phyloP scores from a whole-genome alignment of 2,888 invertebrate genomes.

The Apamea monoglypha region DNA sequence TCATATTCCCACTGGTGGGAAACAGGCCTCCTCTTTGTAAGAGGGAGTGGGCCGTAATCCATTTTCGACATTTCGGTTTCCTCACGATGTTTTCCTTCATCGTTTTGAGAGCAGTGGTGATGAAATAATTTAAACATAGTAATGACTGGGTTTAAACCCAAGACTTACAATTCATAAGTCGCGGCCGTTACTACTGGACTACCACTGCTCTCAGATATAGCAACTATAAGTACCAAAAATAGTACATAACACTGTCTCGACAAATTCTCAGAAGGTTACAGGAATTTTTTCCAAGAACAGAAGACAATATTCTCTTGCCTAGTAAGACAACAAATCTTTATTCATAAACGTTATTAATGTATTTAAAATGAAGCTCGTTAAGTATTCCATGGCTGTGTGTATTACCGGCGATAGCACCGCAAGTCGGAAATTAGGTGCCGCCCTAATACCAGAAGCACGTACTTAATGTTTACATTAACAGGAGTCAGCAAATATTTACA shows the following conservation, averaged over 20 bases:
- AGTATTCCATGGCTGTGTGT: constrained; percentile 43
- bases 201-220: no score
- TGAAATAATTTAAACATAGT: no score
- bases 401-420: constrained; percentile 22
- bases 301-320: background rate
- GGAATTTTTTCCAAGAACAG: background rate
- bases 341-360: constrained; percentile 26
- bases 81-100: no score
- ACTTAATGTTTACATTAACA: constrained; percentile 47
- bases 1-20: no score
- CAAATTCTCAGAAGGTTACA: background rate
- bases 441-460: constrained; percentile 52
- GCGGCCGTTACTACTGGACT: no score
- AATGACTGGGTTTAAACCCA: no score
- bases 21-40: no score
- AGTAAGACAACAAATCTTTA: constrained; percentile 15
- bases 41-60: no score
- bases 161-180: no score
- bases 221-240: background rate
- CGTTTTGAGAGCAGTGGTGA: no score
- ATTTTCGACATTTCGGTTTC: no score
- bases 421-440: constrained; percentile 52
- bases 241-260: background rate
- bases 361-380: constrained; percentile 51
- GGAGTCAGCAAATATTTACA: constrained; percentile 52